Evolutionary conservation across 1,140 invertebrate genomes (phyloP), one percentile per base, ranked within the genome.

Genomic region (Drosophila kikkawai): DNA sequence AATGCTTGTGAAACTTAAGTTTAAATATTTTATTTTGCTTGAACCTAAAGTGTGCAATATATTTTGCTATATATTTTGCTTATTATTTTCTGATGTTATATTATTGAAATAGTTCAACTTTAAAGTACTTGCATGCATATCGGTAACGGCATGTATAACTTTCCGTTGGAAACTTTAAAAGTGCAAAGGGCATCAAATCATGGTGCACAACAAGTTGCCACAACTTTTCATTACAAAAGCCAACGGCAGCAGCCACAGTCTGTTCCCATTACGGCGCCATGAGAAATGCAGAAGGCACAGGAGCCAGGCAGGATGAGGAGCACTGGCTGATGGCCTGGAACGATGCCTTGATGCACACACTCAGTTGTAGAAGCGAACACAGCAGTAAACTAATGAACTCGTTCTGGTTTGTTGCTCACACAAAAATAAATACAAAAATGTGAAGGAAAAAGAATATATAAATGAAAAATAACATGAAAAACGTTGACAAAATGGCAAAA

Each of bases 151-250:
- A 70, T 71, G 36, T 41, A 19, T 13, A 79, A 65, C 59, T 66
- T 65, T 58, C 44, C 12, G 13, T 34, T 9, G 7, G 61, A 61
- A 80, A 75, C 81, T 71, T 71, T 75, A 80, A 68, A 60, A 64
- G 55, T 68, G 78, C 73, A 85, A 26, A 26, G 61, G 57, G 48
- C 50, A 29, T 56, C 70, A 70, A 84, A 83, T 84, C 63, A 76
- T 67, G 73, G 47, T 47, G 48, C 47, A 70, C 77, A 73, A 71
- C 73, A 75, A 79, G 80, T 84, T 84, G 55, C 68, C 59, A 66
- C 74, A 86, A 82, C 78, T 84, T 80, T 86, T 86, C 74, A 84
- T 82, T 82, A 75, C 60, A 86, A 86, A 55, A 84, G 68, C 64
- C 55, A 44, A 50, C 42, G 45, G 74, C 34, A 55, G 47, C 56